A percentile compares a stretch with the other conserved stretches of the same genome.
These are phyloP conservation scores for Amblyornis subalaris DNA, from an alignment of 2,113 vertebrate species.

Conservation along the genomic window DNA sequence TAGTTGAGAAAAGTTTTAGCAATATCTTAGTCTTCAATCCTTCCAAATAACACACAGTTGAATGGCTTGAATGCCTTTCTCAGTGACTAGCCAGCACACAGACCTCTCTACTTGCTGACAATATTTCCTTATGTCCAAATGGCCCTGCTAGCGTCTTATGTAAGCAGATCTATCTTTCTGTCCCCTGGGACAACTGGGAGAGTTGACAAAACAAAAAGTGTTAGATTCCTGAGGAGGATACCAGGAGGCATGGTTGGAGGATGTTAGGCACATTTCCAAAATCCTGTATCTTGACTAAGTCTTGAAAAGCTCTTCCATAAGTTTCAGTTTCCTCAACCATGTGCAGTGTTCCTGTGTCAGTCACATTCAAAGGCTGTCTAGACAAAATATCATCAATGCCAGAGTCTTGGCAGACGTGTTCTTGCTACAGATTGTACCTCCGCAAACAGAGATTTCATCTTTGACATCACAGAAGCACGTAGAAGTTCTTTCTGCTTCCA, in stretches of 20 bases:
- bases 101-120: not conserved
- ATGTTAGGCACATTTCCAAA: not conserved
- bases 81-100: not conserved
- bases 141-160: not conserved
- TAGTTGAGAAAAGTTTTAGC: not conserved
- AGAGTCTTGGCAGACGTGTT: constrained; percentile 20
- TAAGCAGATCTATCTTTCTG: not conserved
- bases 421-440: constrained; percentile 45
- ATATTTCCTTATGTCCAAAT: not conserved
- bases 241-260: not conserved
- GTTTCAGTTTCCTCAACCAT: constrained; percentile 14
- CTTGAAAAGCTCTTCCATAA: constrained; percentile 18
- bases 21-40: not conserved
- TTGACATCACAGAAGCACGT: constrained; percentile 37
- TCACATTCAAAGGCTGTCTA: constrained; percentile 43
- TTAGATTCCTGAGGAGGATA: not conserved
- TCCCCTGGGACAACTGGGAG: not conserved
- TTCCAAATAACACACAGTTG: not conserved
- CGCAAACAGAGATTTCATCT: constrained; percentile 27
- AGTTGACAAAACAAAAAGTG: not conserved
- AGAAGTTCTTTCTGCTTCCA: constrained; percentile 2
- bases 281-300: not conserved
- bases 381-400: constrained; percentile 52
- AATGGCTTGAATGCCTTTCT: not conserved
- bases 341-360: constrained; percentile 42